Base-by-base conservation (phyloP, 2,888 invertebrate species). In the Endotricha flammealis region DNA sequence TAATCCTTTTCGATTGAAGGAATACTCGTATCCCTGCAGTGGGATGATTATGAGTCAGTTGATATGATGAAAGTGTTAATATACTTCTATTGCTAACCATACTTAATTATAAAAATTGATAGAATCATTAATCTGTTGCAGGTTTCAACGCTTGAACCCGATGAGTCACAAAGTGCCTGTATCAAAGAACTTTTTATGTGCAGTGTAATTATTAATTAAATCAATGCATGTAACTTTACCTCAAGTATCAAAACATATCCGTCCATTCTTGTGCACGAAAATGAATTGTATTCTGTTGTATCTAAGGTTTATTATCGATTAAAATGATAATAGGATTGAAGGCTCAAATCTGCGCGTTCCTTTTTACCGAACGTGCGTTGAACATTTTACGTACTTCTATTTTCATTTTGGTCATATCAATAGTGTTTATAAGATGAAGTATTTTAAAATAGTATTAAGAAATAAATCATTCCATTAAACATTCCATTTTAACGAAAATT, bases 401-500 rank as follows among this genome's bases (percentile, higher is more conserved):
- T 83, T 77, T 85, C 83, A 82, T 83, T 85, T 83, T 75, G 83
- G 74, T 83, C 83, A 62, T 45, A 41, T 23, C n/a, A n/a, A n/a
- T n/a, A n/a, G n/a, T n/a, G n/a, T n/a, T n/a, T n/a, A n/a, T n/a
- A n/a, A n/a, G n/a, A n/a, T 22, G 9, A 11, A 32, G 13, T 32
- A 23, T 22, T 32, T 23, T 23, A 23, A 32, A 32, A 22, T n/a
- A 20, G 22, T 12, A 32, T 23, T 32, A 13, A 13, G 22, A 23
- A 31, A 22, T 22, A 9, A 9, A 13, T 9, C 9, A 13, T 32
- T 12, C 12, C n/a, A n/a, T n/a, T n/a, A n/a, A n/a, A n/a, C n/a
- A n/a, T n/a, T n/a, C n/a, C n/a, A n/a, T n/a, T n/a, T n/a, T n/a
- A n/a, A n/a, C n/a, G n/a, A n/a, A n/a, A n/a, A n/a, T n/a, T n/a